Base-by-base conservation (phyloP, 2,797 vertebrate species). In the Capromys pilorides region DNA sequence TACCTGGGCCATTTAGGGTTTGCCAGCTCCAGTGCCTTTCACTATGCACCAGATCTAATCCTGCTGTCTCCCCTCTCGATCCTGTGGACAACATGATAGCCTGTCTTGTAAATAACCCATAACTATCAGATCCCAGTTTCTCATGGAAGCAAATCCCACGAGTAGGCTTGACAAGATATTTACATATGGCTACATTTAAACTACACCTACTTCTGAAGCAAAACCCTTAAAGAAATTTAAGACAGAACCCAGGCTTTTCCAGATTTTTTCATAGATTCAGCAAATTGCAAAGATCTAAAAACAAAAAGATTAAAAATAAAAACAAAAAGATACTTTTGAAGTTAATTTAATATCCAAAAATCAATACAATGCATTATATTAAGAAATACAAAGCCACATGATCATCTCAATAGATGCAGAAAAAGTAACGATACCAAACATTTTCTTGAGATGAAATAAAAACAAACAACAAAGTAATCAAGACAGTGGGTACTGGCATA, bases 211-310 rank as follows among this genome's bases (percentile, higher is more conserved):
- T 61, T 93, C 64, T 80, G 62, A 95, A 94, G 41, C 41, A 75
- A 90, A 88, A 14, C 24, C 62, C 24, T 13, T 59, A 83, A 89
- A 67, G 61, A 28, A 93, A 93, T 4, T 57, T 33, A 86, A 83
- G 26, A 71, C 1, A 91, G 54, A 5, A 86, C 36, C 11, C 28
- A 94, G n/a, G 28, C 2, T 88, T 87, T 91, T 80, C 33, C 64
- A 93, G 10, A 0, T 49, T 92, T 75, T 77, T 57, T 57, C 66
- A 71, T 33, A 22, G 57, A 54, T 19, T 71, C 62, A 69, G 26
- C 36, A 89, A 8, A 78, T 78, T 28, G 31, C 77, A 88, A 93
- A 71, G 33, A 3, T 57, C 82, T 83, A 88, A 96, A 96, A 90
- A 26, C 57, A 91, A 89, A 57, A 57, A 45, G 8, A 45, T 45